Evolutionary conservation across 2,113 vertebrate species (phyloP), one percentile per base, ranked within the genome.

Genomic region (Phasianus colchicus): DNA sequence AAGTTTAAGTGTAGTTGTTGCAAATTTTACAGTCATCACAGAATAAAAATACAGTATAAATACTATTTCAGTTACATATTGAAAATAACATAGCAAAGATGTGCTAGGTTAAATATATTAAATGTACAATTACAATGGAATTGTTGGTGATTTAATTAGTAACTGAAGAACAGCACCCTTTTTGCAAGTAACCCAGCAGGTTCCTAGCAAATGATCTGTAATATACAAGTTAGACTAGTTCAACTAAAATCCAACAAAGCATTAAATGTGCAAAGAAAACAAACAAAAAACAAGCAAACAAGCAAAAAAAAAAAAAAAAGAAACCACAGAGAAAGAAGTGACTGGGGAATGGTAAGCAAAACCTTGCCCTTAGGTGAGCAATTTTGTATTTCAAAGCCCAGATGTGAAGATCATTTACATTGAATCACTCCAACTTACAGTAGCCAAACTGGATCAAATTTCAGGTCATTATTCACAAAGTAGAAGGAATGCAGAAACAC

Each of bases 361-460:
- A 82, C 25, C 52, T 95, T 88, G 45, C 27, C 89, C 64, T 92
- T 88, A 87, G 80, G 84, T 92, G 80, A 95, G 43, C 27, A 52
- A 30, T 87, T 71, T 73, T 90, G 85, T 73, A 73, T 96, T 95
- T 96, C 84, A 42, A 97, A 91, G 93, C 91, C 52, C 67, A 96
- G 48, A 79, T 79, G 83, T 40, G 94, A 94, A 95, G 92, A 94
- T 89, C 50, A 84, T 95, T 97, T 88, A 92, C 89, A 90, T 96
- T 92, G 71, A 97, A 82, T 96, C 97, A 94, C 75, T 96, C 79
- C 95, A 95, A 95, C 89, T 95, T 97, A 94, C 86, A 86, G 73
- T 69, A 88, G 86, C 83, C 47, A 95, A 96, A 95, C 71, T 22
- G 74, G 80, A 98, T 89, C 87, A 60, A 96, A 96, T 96, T 97